Evolutionary conservation across 2,797 vertebrate species (phyloP).

Genomic region (Syngnathus acus): DNA sequence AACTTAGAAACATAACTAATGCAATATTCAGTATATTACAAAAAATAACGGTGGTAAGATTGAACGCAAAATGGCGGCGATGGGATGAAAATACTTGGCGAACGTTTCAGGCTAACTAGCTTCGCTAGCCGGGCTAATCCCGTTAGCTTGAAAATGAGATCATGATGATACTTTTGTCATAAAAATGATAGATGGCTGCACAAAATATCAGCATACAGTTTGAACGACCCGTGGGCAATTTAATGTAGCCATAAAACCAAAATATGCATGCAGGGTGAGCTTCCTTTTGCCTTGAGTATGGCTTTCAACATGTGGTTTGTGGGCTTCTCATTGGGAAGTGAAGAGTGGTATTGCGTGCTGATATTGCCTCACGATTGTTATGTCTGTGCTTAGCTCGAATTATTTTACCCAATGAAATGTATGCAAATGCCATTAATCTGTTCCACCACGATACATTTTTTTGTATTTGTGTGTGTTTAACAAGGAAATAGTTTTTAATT

Average conservation of each 20-base stretch:
- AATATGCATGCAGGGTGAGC: neutral
- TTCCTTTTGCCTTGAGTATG: constrained; percentile 2
- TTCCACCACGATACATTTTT: no score
- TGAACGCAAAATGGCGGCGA: constrained; percentile 85
- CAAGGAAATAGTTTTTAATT: no score
- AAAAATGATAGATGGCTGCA: constrained; percentile 6
- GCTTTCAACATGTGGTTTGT: constrained; percentile 51
- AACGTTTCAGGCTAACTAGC: constrained; percentile 41
- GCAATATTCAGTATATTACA: constrained; percentile 2
- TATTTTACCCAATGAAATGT: no score
- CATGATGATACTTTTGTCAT: constrained; percentile 3
- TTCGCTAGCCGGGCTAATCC: constrained; percentile 39
- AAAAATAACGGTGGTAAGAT: constrained; percentile 75
- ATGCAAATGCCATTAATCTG: no score
- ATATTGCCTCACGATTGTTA: neutral
- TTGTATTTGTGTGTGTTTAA: no score
- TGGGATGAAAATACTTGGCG: constrained; percentile 58
- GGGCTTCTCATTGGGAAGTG: constrained; percentile 8
- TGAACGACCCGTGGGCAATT: neutral
- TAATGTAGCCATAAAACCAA: neutral
- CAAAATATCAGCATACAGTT: neutral
- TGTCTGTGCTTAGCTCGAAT: no score
- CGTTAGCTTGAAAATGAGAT: constrained; percentile 9
- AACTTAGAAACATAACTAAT: neutral
- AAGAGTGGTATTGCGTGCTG: constrained; percentile 12